phyloP scores from a whole-genome alignment of 2,888 invertebrate species.

The Macrophya alboannulata region DNA sequence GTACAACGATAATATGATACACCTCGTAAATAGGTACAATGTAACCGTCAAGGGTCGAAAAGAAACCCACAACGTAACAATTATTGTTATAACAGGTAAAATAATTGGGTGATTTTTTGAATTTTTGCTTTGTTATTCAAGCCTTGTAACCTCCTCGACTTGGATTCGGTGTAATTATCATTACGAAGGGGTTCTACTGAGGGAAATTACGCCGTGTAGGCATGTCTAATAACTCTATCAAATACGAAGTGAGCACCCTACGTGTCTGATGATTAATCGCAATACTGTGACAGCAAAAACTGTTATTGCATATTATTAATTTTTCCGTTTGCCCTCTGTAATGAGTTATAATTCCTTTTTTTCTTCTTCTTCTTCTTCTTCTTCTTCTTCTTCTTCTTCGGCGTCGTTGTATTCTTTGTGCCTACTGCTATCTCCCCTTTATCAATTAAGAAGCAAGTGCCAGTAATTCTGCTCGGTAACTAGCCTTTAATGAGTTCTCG shows the following conservation, averaged over 20 bases:
- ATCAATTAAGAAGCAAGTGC: slow-evolving; percentile 9
- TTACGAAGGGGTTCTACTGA: not conserved
- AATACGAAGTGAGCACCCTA: not conserved
- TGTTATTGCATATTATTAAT: slow-evolving; percentile 3
- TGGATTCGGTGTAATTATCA: not conserved
- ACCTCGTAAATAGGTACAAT: not conserved
- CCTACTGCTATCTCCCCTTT: slow-evolving; percentile 3
- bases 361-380: not conserved
- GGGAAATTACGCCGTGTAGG: not conserved
- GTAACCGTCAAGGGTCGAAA: not conserved
- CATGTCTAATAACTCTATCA: slow-evolving; percentile 9
- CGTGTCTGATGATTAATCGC: not conserved
- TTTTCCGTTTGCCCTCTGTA: not conserved
- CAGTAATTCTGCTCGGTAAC: not conserved
- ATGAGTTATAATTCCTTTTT: not conserved
- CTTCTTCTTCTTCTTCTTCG: not conserved
- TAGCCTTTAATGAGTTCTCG: slow-evolving; percentile 9
- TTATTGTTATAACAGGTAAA: not conserved
- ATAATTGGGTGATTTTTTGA: slow-evolving; percentile 8
- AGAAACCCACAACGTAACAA: not conserved
- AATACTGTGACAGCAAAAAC: not conserved
- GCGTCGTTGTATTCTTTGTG: not conserved
- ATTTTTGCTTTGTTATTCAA: not conserved
- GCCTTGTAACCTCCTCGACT: not conserved
- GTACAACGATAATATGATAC: not conserved